A percentile compares a stretch with the other conserved stretches of the same genome.
These are phyloP conservation scores for Drosophila buzzatii DNA, from an alignment of 2,888 invertebrate species.

Conservation along the genomic window DNA sequence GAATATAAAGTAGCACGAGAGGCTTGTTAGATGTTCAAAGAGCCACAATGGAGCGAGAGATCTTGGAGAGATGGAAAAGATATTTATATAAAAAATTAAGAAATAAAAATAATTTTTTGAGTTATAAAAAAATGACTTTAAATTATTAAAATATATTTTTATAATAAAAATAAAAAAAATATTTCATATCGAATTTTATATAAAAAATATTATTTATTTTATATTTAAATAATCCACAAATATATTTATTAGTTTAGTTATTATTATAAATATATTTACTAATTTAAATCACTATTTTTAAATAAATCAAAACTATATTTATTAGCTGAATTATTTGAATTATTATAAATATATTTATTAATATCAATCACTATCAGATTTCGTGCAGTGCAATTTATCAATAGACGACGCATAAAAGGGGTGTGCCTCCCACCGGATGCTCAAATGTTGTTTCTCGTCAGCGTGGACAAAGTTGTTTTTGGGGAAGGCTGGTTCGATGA, in stretches of 20 bases:
- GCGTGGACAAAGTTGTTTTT: constrained; percentile 58
- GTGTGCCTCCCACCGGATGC: constrained; percentile 41
- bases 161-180: too few relatives aligned
- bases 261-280: neutral
- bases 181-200: too few relatives aligned
- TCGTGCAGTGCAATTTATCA: constrained; percentile 71
- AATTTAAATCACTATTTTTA: too few relatives aligned
- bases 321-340: neutral
- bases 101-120: too few relatives aligned
- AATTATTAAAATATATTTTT: too few relatives aligned
- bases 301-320: neutral
- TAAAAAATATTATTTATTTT: too few relatives aligned
- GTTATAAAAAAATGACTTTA: too few relatives aligned
- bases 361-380: neutral
- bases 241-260: neutral
- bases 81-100: too few relatives aligned
- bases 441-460: constrained; percentile 67
- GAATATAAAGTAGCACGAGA: too few relatives aligned
- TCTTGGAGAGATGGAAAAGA: too few relatives aligned
- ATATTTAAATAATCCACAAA: neutral
- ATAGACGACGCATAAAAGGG: constrained; percentile 67
- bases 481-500: constrained; percentile 35
- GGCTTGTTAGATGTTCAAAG: too few relatives aligned
- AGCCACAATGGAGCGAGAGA: too few relatives aligned
- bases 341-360: neutral